Evolutionary conservation across 1,140 invertebrate genomes (phyloP).

Genomic region (Brachionus sp.): DNA sequence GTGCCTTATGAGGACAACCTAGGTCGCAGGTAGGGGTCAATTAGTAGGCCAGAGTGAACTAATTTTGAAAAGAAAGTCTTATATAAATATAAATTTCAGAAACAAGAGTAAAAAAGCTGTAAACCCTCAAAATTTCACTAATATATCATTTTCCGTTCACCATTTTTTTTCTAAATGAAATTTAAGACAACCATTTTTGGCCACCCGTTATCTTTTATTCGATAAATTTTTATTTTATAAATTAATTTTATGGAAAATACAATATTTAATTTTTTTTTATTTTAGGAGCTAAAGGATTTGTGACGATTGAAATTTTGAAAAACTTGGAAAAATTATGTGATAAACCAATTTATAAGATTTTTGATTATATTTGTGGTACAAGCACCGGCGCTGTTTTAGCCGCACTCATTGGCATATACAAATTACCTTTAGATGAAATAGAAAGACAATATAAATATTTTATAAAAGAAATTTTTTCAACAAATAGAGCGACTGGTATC

Average conservation of each 20-base stretch:
- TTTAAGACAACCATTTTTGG: too few species aligned
- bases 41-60: too few species aligned
- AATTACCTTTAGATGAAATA: slow-evolving; percentile 65
- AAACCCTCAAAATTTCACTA: too few species aligned
- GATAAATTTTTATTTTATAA: background rate
- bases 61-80: too few species aligned
- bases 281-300: slow-evolving; percentile 33
- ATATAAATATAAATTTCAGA: too few species aligned
- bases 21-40: too few species aligned
- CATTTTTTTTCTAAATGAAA: too few species aligned
- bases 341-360: slow-evolving; percentile 64
- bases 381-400: slow-evolving; percentile 70
- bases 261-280: background rate
- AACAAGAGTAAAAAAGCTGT: too few species aligned
- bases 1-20: too few species aligned
- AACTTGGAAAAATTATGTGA: slow-evolving; percentile 53
- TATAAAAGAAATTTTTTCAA: slow-evolving; percentile 70
- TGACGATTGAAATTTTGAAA: slow-evolving; percentile 37
- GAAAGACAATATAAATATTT: slow-evolving; percentile 68
- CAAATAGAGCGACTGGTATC: slow-evolving; percentile 69
- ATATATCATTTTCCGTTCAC: too few species aligned
- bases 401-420: slow-evolving; percentile 59
- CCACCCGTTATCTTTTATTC: too few species aligned
- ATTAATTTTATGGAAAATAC: background rate
- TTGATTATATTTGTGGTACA: slow-evolving; percentile 87